phyloP scores from a whole-genome alignment of 2,888 invertebrate genomes.

The Cheiracanthium punctorium region DNA sequence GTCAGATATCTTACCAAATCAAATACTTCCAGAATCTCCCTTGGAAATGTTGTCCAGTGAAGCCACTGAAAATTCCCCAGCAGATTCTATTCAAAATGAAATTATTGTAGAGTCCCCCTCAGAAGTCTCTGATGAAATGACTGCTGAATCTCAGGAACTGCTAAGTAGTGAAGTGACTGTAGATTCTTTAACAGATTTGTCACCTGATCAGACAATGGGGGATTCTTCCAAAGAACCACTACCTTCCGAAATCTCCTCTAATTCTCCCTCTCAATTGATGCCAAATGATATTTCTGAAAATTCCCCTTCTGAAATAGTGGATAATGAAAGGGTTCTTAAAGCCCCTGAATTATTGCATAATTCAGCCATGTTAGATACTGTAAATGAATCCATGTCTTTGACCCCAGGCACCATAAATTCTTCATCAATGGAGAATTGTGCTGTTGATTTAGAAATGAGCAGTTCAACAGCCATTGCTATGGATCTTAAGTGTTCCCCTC shows the following conservation, averaged over 20 bases:
- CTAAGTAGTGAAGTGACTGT: not conserved
- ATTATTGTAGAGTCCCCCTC: not conserved
- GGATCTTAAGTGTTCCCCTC: not conserved
- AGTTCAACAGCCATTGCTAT: conserved; percentile 31
- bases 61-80: not conserved
- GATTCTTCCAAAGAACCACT: not conserved
- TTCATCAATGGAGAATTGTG: conserved; percentile 7
- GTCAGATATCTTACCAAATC: not conserved
- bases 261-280: not conserved
- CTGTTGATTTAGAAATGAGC: conserved; percentile 34
- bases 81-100: not conserved
- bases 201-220: not conserved
- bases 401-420: conserved; percentile 24
- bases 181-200: not conserved
- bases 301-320: not conserved
- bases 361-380: not conserved
- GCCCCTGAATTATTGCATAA: not conserved
- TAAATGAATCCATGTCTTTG: not conserved
- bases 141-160: not conserved
- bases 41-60: not conserved
- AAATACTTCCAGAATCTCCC: not conserved
- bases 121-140: not conserved
- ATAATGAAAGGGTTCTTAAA: not conserved
- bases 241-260: not conserved
- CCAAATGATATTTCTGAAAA: not conserved